Base-by-base conservation (phyloP, 2,797 vertebrate genomes). In the Eulemur mongoz region DNA sequence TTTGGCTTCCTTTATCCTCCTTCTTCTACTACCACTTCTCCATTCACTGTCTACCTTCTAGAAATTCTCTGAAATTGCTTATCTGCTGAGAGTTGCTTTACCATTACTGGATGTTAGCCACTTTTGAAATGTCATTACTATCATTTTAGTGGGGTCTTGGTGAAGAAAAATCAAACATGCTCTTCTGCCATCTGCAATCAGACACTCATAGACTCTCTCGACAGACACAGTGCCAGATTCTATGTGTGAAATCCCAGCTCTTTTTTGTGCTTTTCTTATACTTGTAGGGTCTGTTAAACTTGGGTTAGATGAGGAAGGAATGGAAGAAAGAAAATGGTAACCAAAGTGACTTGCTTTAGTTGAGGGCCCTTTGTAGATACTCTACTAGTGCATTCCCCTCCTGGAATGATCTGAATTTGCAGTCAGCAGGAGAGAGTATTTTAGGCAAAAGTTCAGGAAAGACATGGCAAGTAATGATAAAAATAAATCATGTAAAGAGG, bases 361-460 rank as follows among this genome's bases (percentile, higher is more conserved):
- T 79, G 85, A 89, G 48, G 78, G 45, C 18, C 27, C 50, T 93
- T 70, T 52, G 40, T 65, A 88, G 45, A 63, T 0, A 18, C 70
- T 54, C 32, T 59, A 18, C 35, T 84, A 91, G 72, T 72, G 73
- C 13, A 38, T 54, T 52, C 45, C 52, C 6, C 27, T 59, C 43
- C 43, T 50, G 43, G 65, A 84, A 73, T 40, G 32, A 81, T 69
- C 23, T 73, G 81, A 94, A 92, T 70, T 38, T 94, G 50, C 67
- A 93, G 65, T 92, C 52, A 85, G 45, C 72, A 91, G 52, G 59
- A 82, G 59, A 91, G 73, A 97, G 35, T 30, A 80, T 86, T 95
- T 96, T 86, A 95, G 95, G 94, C 88, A 93, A 92, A 83, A 88
- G 69, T 91, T 97, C 89, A 96, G 86, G 80, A 93, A 97, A 67